Evolutionary conservation across 1,140 invertebrate species (phyloP), one percentile per base, ranked within the genome.

Genomic region (Drosophila athabasca): DNA sequence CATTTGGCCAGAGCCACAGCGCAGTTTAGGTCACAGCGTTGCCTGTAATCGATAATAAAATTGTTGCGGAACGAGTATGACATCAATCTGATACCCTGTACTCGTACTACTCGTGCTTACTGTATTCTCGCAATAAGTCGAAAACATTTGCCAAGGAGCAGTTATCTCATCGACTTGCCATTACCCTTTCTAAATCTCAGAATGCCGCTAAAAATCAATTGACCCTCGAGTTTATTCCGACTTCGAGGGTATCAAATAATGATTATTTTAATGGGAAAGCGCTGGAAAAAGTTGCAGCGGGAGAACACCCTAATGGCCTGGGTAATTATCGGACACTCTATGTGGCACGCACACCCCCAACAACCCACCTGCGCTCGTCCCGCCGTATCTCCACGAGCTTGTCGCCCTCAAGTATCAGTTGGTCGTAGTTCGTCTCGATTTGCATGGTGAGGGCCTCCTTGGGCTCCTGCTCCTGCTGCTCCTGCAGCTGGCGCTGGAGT

Each of bases 371-470:
- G 11, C 71, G 73, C 66, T 91, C 90, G 24, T 77, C 68, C 1
- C 83, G 76, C 1, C 90, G 50, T 78, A 91, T 87, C 48, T 90
- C 88, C 31, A 91, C 78, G 48, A 91, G 44, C 26, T 91, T 91
- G 61, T 91, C 90, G 0, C 90, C 90, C 50, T 91, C 90, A 22
- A 83, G 49, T 68, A 91, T 90, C 17, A 91, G 57, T 35, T 91
- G 84, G 80, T 91, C 90, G 17, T 91, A 91, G 65, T 91, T 91
- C 35, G 88, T 76, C 61, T 91, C 90, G 17, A 91, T 91, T 79
- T 91, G 78, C 89, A 91, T 90, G 29, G 89, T 83, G 31, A 91
- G 65, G 2, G 83, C 54, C 54, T 91, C 90, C 50, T 90, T 91
- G 15, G 90, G 87, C 6, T 91, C 90, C 45, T 85, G 78, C 48